These are phyloP conservation scores for Lasioglossum malachurum DNA, from an alignment of 2,888 invertebrate species.

Conservation along the genomic window DNA sequence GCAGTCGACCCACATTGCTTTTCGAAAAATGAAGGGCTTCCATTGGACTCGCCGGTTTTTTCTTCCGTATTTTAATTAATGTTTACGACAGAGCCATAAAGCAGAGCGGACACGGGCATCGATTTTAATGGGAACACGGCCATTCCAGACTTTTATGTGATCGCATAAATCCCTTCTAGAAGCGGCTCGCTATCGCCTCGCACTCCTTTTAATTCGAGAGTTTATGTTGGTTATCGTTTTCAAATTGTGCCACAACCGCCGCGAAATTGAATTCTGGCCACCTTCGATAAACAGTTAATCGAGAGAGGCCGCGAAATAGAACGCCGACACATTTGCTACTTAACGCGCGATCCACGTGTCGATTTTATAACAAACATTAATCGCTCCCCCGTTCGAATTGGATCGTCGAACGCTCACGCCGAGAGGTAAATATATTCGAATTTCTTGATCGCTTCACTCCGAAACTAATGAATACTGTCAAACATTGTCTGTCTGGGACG, in stretches of 20 bases:
- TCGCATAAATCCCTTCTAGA: conserved; percentile 63
- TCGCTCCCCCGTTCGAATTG: background rate
- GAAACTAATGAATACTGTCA: background rate
- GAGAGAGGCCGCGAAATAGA: conserved; percentile 17
- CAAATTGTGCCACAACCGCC: conserved; percentile 27
- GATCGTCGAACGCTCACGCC: background rate
- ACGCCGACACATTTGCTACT: background rate
- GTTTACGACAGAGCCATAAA: conserved; percentile 54
- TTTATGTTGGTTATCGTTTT: conserved; percentile 60
- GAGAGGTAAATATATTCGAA: background rate
- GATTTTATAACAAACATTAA: background rate
- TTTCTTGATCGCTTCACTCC: background rate
- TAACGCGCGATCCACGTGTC: background rate
- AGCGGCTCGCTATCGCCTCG: conserved; percentile 38
- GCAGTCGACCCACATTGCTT: conserved; percentile 48
- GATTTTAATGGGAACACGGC: conserved; percentile 67
- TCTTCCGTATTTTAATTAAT: conserved; percentile 65
- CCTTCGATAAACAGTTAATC: conserved; percentile 37
- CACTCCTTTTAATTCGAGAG: conserved; percentile 62
- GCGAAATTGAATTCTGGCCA: conserved; percentile 47
- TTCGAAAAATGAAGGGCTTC: conserved; percentile 58
- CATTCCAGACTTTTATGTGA: conserved; percentile 67
- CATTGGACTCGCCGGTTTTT: conserved; percentile 35
- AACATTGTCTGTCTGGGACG: background rate
- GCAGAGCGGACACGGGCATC: conserved; percentile 55